Conservation (phyloP, 2,113 vertebrate genomes). For the Rhabdornis inornatus region DNA sequence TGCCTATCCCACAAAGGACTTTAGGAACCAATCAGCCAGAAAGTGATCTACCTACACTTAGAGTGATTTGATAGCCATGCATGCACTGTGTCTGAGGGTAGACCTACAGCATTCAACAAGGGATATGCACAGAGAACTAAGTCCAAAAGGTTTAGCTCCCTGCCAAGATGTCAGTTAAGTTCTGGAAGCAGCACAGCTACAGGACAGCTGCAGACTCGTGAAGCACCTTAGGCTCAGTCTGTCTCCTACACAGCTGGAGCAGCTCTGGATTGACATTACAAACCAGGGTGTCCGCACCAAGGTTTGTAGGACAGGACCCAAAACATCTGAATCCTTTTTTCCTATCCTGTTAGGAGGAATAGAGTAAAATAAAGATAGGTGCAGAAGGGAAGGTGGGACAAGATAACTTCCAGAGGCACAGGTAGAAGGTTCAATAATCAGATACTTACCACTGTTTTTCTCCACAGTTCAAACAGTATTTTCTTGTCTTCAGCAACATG, state of each 20-base stretch:
- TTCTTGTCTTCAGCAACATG: background rate
- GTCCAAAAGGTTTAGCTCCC: background rate
- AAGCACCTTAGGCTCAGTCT: background rate
- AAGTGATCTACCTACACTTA: background rate
- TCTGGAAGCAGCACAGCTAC: background rate
- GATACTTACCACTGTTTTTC: background rate
- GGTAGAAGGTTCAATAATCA: background rate
- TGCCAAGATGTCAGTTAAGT: background rate
- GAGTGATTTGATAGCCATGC: background rate
- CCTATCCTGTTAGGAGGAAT: background rate
- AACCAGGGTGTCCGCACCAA: background rate
- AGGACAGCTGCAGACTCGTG: background rate
- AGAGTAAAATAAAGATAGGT: background rate
- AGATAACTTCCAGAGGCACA: background rate
- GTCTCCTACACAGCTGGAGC: background rate
- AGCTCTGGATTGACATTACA: background rate
- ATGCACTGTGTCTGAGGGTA: background rate
- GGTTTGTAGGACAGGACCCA: background rate
- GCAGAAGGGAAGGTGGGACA: background rate
- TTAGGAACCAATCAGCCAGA: background rate
- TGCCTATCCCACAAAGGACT: background rate
- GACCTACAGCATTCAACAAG: background rate
- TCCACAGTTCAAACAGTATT: background rate
- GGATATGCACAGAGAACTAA: background rate
- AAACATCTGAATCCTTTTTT: background rate